phyloP scores from a whole-genome alignment of 2,797 vertebrate species.

The Remorina albescens region DNA sequence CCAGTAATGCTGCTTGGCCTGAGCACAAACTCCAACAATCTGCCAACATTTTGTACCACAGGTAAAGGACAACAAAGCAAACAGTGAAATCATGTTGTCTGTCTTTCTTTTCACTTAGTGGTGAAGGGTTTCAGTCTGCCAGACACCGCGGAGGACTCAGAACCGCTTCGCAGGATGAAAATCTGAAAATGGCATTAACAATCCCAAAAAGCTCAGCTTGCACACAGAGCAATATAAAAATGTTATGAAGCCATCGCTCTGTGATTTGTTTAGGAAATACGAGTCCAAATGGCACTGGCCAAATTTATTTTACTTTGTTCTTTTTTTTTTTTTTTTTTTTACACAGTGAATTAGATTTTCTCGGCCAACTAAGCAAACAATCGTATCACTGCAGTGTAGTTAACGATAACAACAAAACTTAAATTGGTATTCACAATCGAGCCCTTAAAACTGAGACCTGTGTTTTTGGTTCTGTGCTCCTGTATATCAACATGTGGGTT shows the following conservation, averaged over 20 bases:
- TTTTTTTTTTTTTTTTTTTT: constrained; percentile 23
- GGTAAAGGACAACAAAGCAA: constrained; percentile 66
- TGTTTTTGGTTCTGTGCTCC: constrained; percentile 11
- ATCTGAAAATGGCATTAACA: constrained; percentile 1
- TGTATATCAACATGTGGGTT: background rate
- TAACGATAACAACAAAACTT: background rate
- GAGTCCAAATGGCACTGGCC: background rate
- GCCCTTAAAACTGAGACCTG: background rate
- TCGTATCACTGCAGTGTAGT: constrained; percentile 1
- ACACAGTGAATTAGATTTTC: constrained; percentile 3
- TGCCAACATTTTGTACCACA: constrained; percentile 71
- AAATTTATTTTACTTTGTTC: background rate
- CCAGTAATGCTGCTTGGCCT: constrained; percentile 74
- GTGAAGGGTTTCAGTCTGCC: constrained; percentile 82
- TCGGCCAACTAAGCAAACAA: constrained; percentile 18
- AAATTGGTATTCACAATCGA: background rate
- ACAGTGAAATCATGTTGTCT: constrained; percentile 57
- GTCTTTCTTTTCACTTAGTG: constrained; percentile 64
- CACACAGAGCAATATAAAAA: constrained; percentile 14
- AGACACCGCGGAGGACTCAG: constrained; percentile 27
- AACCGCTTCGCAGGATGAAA: constrained; percentile 1
- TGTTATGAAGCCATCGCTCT: background rate
- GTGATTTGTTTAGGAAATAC: constrained; percentile 13
- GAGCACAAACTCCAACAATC: constrained; percentile 72
- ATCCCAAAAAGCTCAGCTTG: constrained; percentile 3